Evolutionary conservation across 92 coral and sea anemone species (phyloP), one percentile per base, ranked within the genome.

Genomic region (Phenganax marumi): DNA sequence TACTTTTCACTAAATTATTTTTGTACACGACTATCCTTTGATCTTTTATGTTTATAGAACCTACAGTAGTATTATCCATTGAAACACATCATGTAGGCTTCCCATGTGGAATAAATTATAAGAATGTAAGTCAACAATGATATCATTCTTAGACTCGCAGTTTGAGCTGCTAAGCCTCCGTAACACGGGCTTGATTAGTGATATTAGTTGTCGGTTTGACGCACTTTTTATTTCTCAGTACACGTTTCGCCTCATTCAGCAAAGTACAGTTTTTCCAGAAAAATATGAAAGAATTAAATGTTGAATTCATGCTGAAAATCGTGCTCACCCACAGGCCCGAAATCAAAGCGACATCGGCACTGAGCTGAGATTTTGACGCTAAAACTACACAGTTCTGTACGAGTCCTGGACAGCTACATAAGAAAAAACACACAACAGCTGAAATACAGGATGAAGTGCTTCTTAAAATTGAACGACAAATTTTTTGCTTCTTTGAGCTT

Each of bases 351-450:
- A 62, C 43, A n/a, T 62, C 68, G 43, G 26, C 10, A n/a, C 43
- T 19, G 22, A 62, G 26, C 7, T n/a, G 68, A 62, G 26, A n/a
- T 62, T n/a, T 62, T 13, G 68, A 62, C 33, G 25, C 33, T 26
- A 62, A 13, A 39, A 3, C 10, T 19, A 62, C 0, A 10, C 26
- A n/a, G 10, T 62, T 62, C 7, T 62, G 13, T 13, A 39, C 39
- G 13, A 62, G 22, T 5, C 82, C 83, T 24, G 70, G 46, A 47
- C 52, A 48, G 12, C 33, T 61, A 51, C 53, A 61, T 5, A 81
- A 52, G 77, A 86, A 74, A 33, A 47, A 73, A 46, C 77, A 68
- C 61, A 82, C 19, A 24, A 74, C 52, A 19, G n/a, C 46, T 10
- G 69, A 76, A 24, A 50, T 8, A 7, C 12, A 62, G 5, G 47